A percentile compares a stretch with the other conserved stretches of the same genome.
phyloP scores from a whole-genome alignment of 92 coral and sea anemone genomes.

The Palythoa grandiflora region DNA sequence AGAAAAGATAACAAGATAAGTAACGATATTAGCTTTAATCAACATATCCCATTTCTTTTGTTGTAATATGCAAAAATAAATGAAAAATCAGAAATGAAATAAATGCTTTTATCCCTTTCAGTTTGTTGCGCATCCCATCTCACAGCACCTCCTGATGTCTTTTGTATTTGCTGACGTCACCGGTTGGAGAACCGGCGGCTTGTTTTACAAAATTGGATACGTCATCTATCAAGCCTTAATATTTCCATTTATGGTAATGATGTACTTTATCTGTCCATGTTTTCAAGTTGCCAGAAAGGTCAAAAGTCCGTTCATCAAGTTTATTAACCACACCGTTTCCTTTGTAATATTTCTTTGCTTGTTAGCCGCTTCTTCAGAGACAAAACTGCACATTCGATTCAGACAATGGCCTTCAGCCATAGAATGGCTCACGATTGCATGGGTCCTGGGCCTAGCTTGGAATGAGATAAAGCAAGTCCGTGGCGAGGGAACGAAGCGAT shows the following conservation, averaged over 20 bases:
- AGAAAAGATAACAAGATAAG: too few relatives aligned
- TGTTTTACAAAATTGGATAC: constrained; percentile 80
- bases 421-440: constrained; percentile 80
- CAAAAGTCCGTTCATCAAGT: constrained; percentile 92
- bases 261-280: constrained; percentile 89
- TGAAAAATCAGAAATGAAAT: too few relatives aligned
- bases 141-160: constrained; percentile 93
- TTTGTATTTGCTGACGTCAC: constrained; percentile 87
- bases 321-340: constrained; percentile 92
- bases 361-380: constrained; percentile 89
- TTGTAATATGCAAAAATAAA: too few relatives aligned
- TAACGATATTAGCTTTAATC: too few relatives aligned
- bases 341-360: constrained; percentile 83
- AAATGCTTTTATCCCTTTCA: constrained; percentile 10
- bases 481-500: constrained; percentile 83
- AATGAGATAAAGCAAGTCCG: constrained; percentile 92
- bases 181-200: constrained; percentile 88
- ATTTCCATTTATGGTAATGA: constrained; percentile 85
- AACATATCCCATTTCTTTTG: too few relatives aligned
- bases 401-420: constrained; percentile 75
- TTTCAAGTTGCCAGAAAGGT: constrained; percentile 78
- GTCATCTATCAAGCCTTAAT: constrained; percentile 87
- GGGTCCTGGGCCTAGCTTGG: constrained; percentile 99
- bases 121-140: constrained; percentile 98
- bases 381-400: constrained; percentile 77